Evolutionary conservation across 2,113 vertebrate species (phyloP), one percentile per base, ranked within the genome.

Genomic region (Axis porcinus): DNA sequence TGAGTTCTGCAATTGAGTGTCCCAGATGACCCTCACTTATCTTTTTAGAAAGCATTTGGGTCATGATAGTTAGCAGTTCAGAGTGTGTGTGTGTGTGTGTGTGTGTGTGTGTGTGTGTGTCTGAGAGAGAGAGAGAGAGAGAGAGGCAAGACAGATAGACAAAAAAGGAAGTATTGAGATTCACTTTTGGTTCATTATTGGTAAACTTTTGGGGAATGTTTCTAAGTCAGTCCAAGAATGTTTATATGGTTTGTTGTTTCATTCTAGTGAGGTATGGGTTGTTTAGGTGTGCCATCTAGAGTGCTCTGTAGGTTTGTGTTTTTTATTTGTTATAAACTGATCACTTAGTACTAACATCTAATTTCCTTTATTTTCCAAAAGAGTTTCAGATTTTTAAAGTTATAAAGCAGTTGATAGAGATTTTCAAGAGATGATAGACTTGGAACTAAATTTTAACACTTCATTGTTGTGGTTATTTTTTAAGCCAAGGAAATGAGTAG

Each of bases 371-470:
- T 94, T 95, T 40, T 96, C 47, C 55, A 25, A 58, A 91, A 83
- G 58, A 94, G 52, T 87, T 96, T 97, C n/a, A 88, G 45, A 33
- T 15, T 64, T 83, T 25, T 94, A 76, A 89, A 87, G 17, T 47
- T 93, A 86, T 25, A 64, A 76, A 92, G 40, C 30, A 94, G 74
- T 9, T 86, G 60, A 86, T 93, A 67, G 78, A 58, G 30, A 94
- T 85, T 89, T 94, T 92, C 58, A 95, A 92, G 57, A 58, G 36
- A 21, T 87, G 86, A 89, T 86, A 86, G 87, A 79, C 91, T 82
- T 50, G 62, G 57, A 87, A 81, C 57, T 92, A 45, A 45, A 78
- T 95, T 94, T 47, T 95, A 88, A 28, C 7, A 74, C 14, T 70
- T 95, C 15, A 10, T 92, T 92, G 58, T 64, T 90, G 74, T 23